Evolutionary conservation across 64 coral and sea anemone genomes (phyloP).

Genomic region (Stylophora pistillata): DNA sequence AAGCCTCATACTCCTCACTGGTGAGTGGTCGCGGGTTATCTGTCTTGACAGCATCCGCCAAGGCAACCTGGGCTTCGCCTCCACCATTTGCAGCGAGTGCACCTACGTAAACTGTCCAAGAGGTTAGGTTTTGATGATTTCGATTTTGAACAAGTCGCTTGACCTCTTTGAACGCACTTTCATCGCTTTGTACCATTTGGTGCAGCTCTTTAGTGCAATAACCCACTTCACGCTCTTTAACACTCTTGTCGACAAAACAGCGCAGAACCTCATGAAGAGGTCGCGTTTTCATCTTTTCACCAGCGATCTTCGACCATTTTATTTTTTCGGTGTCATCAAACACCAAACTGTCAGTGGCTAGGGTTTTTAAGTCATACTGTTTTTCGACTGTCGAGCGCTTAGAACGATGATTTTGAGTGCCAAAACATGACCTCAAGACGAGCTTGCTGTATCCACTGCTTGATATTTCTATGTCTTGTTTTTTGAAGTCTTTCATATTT

Average conservation of each 20-base stretch:
- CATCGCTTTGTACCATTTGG: constrained; percentile 59
- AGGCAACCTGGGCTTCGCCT: constrained; percentile 60
- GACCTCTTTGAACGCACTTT: constrained; percentile 40
- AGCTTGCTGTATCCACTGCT: constrained; percentile 66
- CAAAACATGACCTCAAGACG: constrained; percentile 5
- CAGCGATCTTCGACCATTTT: constrained; percentile 74
- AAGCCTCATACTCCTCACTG: constrained; percentile 72
- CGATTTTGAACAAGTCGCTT: constrained; percentile 63
- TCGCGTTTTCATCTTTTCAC: constrained; percentile 59
- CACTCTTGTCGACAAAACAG: constrained; percentile 74
- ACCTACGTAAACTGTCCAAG: constrained; percentile 72
- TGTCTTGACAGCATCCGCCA: constrained; percentile 59
- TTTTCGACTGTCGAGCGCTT: not conserved
- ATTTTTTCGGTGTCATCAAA: constrained; percentile 74
- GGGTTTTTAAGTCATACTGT: not conserved
- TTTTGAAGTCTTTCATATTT: constrained; percentile 42
- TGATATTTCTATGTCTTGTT: constrained; percentile 57
- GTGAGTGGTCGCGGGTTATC: constrained; percentile 62
- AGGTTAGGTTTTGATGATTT: constrained; percentile 78
- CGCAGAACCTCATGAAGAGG: constrained; percentile 83
- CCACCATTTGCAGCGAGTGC: constrained; percentile 73
- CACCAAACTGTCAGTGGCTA: constrained; percentile 39
- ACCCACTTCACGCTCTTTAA: constrained; percentile 76
- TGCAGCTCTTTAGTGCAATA: constrained; percentile 87
- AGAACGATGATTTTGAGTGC: constrained; percentile 6